Evolutionary conservation across 2,888 invertebrate species (phyloP).

Genomic region (Agriopis leucophaearia): DNA sequence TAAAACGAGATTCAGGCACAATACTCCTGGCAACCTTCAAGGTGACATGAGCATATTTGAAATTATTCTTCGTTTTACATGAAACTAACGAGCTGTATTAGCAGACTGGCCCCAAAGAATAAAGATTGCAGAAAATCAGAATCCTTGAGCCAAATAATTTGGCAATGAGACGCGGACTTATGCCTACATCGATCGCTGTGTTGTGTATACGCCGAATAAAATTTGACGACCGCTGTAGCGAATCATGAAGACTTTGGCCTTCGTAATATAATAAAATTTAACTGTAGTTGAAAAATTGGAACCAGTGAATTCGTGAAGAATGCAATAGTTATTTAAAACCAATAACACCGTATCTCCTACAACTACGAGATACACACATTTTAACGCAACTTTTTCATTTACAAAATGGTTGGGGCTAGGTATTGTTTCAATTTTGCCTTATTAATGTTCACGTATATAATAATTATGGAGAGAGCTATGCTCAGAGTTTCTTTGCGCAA

Average conservation of each 20-base stretch:
- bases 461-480: too few species aligned
- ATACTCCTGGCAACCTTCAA: conserved; percentile 51
- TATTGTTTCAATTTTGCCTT: too few species aligned
- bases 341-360: not conserved
- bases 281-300: conserved; percentile 11
- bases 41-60: conserved; percentile 49
- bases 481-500: too few species aligned
- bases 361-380: not conserved
- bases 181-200: conserved; percentile 26
- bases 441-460: too few species aligned
- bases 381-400: too few species aligned
- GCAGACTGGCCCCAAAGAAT: conserved; percentile 36
- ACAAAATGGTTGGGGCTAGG: too few species aligned
- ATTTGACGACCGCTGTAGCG: conserved; percentile 23
- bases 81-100: conserved; percentile 32
- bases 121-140: conserved; percentile 48
- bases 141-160: conserved; percentile 46
- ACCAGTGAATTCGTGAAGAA: conserved; percentile 9
- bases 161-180: conserved; percentile 35
- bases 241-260: conserved; percentile 24
- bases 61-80: conserved; percentile 47
- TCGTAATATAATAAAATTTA: conserved; percentile 13
- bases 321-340: not conserved
- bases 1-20: conserved; percentile 62
- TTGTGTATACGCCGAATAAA: conserved; percentile 31